Evolutionary conservation across 35 echinoderm and acorn worm genomes (phyloP), one percentile per base, ranked within the genome.

Genomic region (Apostichopus californicus): DNA sequence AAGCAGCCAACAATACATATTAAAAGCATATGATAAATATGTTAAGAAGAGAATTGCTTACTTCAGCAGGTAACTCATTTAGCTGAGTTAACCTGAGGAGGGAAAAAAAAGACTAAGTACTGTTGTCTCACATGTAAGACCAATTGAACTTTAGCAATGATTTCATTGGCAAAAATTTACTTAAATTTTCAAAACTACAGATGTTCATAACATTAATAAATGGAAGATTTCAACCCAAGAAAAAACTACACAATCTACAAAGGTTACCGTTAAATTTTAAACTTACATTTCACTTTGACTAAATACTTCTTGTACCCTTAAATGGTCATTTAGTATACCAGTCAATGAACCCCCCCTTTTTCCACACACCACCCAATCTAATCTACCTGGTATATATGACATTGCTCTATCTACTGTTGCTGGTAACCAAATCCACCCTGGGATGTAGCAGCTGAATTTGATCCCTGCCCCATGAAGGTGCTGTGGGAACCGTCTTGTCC

Each of bases 51-150:
- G 54, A 59, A 58, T 58, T 84, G 55, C 81, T 54, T 21, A 56
- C 24, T 59, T 85, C 57, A 20, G 9, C 14, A 46, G 22, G 54
- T 58, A 55, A 59, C 54, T 22, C 20, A 59, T 1, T 25, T 9
- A 54, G 34, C 34, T 46, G 34, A 46, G 34, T 46, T 46, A 46
- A 1, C 34, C 34, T 46, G 57, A 55, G 81, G 54, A 81, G 9
- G 54, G 52, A 85, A 85, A 85, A 21, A 85, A 60, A 85, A n/a
- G 81, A 85, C 81, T 85, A 85, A 85, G 81, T 85, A 85, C 81
- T 85, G 81, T 85, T 58, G 81, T 85, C 55, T 85, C 57, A 5
- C 7, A 58, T 56, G 17, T 60, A 85, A 85, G 81, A 85, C 55
- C 58, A 9, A 85, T 59, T 56, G 25, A 58, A 12, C 20, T 60